Conservation (phyloP, 2,797 vertebrate species). For the Megaceryle alcyon region DNA sequence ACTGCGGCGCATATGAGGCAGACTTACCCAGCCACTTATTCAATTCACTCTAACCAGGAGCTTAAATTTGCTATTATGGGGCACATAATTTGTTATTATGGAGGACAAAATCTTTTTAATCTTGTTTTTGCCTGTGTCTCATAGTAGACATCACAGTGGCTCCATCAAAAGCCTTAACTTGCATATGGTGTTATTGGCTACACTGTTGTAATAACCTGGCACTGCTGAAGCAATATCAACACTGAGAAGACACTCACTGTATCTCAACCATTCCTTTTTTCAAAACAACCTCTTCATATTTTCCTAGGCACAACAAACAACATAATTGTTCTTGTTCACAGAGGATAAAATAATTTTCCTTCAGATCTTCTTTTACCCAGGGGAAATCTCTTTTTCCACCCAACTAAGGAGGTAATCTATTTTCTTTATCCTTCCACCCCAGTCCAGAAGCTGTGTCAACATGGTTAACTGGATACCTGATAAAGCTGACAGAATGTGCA, state of each 20-base stretch:
- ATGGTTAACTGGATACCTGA: conserved; percentile 53
- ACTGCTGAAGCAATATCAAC: conserved; percentile 5
- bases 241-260: background rate
- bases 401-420: conserved; percentile 58
- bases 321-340: conserved; percentile 59
- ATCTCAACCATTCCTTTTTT: conserved; percentile 22
- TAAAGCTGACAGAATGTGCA: conserved; percentile 28
- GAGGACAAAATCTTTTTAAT: conserved; percentile 22
- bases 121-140: conserved; percentile 19
- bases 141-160: background rate
- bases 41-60: background rate
- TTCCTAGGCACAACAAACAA: conserved; percentile 43
- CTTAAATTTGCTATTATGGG: background rate
- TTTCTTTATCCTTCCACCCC: conserved; percentile 49
- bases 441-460: conserved; percentile 61
- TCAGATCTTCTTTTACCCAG: conserved; percentile 21
- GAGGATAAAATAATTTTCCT: conserved; percentile 58
- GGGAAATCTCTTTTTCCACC: conserved; percentile 67
- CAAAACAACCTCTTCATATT: conserved; percentile 31
- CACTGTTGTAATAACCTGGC: conserved; percentile 12
- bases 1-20: background rate
- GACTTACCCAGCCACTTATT: background rate
- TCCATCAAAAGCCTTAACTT: conserved; percentile 46
- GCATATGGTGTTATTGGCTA: background rate
- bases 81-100: background rate